Evolutionary conservation across 2,888 invertebrate species (phyloP).

Genomic region (Chaitophorus viminalis): DNA sequence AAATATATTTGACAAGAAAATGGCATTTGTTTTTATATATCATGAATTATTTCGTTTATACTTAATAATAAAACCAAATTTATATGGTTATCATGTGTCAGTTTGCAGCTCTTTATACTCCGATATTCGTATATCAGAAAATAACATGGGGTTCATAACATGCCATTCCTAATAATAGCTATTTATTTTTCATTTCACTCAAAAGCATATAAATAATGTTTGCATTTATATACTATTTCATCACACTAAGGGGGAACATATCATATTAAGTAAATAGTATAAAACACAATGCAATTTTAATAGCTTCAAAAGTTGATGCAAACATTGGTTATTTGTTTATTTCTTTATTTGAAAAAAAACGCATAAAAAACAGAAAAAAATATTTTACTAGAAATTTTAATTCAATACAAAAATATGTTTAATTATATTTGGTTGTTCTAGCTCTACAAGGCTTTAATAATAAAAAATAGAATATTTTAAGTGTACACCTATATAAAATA

Average conservation of each 20-base stretch:
- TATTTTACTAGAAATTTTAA: not conserved
- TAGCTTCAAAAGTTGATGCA: not conserved
- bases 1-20: slow-evolving; percentile 33
- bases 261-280: not conserved
- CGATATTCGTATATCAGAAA: slow-evolving; percentile 10
- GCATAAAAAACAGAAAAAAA: not conserved
- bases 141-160: not conserved
- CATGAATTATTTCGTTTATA: not conserved
- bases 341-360: not conserved
- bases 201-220: slow-evolving; percentile 3
- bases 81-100: slow-evolving; percentile 18
- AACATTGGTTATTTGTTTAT: not conserved
- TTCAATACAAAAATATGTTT: not conserved
- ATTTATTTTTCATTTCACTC: slow-evolving; percentile 34
- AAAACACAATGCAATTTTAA: not conserved
- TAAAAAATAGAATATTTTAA: not conserved
- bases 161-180: slow-evolving; percentile 11
- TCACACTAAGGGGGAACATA: not conserved
- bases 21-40: not conserved
- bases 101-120: not conserved
- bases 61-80: not conserved
- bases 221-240: not conserved
- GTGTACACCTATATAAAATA: not conserved
- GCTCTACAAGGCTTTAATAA: too few species aligned
- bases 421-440: not conserved